Percentiles rank a stretch among this genome's conserved stretches.
Evolutionary conservation across 2,113 vertebrate genomes (phyloP).

Genomic region (Mus musculus): DNA sequence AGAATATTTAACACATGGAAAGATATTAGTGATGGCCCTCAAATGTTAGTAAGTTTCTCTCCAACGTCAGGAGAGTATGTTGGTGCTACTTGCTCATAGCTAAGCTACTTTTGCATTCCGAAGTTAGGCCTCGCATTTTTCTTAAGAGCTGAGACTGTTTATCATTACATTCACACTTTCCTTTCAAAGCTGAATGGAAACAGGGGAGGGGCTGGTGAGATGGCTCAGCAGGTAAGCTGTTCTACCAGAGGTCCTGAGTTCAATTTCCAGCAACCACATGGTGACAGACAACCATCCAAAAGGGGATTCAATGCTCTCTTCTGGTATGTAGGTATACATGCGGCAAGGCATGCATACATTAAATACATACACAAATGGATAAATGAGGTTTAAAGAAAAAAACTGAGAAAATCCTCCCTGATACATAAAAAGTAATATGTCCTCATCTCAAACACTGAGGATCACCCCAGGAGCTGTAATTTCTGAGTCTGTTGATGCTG

Average conservation of each 20-base stretch:
- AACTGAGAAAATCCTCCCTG: not conserved
- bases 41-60: not conserved
- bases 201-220: not conserved
- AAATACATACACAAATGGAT: no score
- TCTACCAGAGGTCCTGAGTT: no score
- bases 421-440: not conserved
- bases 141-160: not conserved
- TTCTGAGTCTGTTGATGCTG: not conserved
- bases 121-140: not conserved
- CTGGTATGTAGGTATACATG: no score
- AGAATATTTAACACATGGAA: slow-evolving; percentile 39
- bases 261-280: no score
- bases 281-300: no score
- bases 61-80: not conserved
- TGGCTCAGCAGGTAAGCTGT: no score
- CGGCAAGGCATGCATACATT: no score
- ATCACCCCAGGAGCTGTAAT: not conserved
- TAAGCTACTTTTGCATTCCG: not conserved
- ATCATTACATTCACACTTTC: slow-evolving; percentile 19
- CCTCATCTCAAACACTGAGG: not conserved
- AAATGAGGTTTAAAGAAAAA: not conserved
- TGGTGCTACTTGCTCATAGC: not conserved
- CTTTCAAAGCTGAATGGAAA: not conserved
- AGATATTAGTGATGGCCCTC: not conserved
- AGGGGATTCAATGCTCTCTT: no score